These are phyloP conservation scores for Andricus curvator DNA, from an alignment of 2,888 invertebrate genomes.

Conservation along the genomic window DNA sequence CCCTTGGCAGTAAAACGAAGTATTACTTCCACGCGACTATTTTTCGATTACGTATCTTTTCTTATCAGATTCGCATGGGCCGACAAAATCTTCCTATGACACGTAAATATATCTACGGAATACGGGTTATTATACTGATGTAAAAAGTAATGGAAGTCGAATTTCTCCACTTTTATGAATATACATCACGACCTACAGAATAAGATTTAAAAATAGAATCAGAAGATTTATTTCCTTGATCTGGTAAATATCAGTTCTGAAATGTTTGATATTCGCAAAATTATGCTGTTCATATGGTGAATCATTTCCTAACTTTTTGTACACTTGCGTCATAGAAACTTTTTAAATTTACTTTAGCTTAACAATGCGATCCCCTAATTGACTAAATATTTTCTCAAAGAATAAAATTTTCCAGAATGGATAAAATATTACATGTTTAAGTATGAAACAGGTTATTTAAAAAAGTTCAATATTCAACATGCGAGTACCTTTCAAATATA, in stretches of 20 bases:
- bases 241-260: background rate
- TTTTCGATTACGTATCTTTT: too few relatives aligned
- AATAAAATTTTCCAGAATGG: background rate
- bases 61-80: too few relatives aligned
- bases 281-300: background rate
- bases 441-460: background rate
- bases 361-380: background rate
- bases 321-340: background rate
- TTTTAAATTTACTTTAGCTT: background rate
- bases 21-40: too few relatives aligned
- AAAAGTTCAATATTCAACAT: background rate
- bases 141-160: too few relatives aligned
- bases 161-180: too few relatives aligned
- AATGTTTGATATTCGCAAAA: background rate
- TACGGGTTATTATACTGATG: too few relatives aligned
- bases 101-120: too few relatives aligned
- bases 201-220: background rate
- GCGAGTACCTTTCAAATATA: background rate
- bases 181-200: too few relatives aligned
- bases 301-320: background rate
- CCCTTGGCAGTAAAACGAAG: too few relatives aligned
- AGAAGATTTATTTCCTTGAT: background rate
- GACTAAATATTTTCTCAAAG: background rate
- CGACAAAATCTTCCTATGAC: too few relatives aligned
- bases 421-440: background rate